Percentiles rank a stretch among this genome's conserved stretches.
phyloP scores from a whole-genome alignment of 2,113 vertebrate genomes.

The Mesembrinibis cayennensis region DNA sequence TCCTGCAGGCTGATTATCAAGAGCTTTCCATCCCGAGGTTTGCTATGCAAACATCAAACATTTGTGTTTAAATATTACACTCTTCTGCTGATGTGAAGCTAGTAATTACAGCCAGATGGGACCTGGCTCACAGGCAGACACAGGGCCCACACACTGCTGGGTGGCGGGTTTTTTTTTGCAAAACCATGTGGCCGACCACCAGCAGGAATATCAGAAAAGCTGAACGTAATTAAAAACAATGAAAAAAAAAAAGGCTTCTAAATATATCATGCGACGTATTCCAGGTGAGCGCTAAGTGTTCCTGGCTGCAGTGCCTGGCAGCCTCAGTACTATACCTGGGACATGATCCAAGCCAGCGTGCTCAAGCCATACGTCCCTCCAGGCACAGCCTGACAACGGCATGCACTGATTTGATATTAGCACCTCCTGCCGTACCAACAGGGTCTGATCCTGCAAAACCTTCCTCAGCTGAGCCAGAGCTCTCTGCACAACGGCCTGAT shows the following conservation, averaged over 20 bases:
- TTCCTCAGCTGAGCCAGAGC: background rate
- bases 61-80: conserved; percentile 68
- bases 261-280: background rate
- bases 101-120: conserved; percentile 72
- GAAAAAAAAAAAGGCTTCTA: background rate
- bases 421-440: background rate
- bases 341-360: background rate
- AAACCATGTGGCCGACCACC: background rate
- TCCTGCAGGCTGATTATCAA: conserved; percentile 41
- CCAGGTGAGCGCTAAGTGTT: conserved; percentile 54
- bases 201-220: background rate
- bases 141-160: conserved; percentile 31
- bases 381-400: background rate
- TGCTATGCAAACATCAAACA: conserved; percentile 61
- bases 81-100: conserved; percentile 63
- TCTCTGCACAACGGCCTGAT: background rate
- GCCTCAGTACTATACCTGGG: background rate
- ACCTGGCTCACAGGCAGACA: conserved; percentile 55
- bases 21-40: conserved; percentile 55
- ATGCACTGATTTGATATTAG: background rate
- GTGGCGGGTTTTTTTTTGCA: background rate
- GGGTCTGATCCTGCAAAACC: background rate
- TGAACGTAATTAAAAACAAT: conserved; percentile 39
- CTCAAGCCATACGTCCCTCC: background rate
- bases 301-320: conserved; percentile 46